Evolutionary conservation across 2,888 invertebrate genomes (phyloP), one percentile per base, ranked within the genome.

Genomic region (Nowickia ferox): DNA sequence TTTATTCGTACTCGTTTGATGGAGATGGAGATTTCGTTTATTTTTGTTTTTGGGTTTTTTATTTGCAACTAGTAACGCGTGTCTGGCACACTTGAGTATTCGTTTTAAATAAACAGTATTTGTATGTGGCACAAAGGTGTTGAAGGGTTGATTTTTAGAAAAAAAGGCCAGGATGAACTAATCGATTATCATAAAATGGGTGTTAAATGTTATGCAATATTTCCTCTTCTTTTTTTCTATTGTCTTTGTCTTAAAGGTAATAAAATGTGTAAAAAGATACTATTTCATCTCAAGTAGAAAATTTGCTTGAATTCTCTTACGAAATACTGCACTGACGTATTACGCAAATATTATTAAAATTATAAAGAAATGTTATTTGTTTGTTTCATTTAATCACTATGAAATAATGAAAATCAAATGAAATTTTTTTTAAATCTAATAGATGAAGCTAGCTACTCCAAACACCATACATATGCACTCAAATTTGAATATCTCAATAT

Each of bases 201-300:
- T 89, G 88, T 90, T 89, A 90, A 83, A 88, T 88, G 88, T 88
- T 89, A 88, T 88, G 88, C 89, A 91, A 91, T 91, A 89, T 90
- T 88, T 88, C 87, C 86, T 87, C 86, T 83, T 87, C 84, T 78
- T 61, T 22, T 74, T 59, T 57, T 38, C n/a, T 86, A 88, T 87
- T 87, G 86, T 87, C 84, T 76, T 17, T 40, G 87, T 22, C 42
- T 65, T 19, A 44, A 42, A 17, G 2, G 38, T n/a, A 65, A 71
- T 51, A 69, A 22, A 44, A 42, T 19, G 10, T 40, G 19, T 30
- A n/a, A 13, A n/a, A n/a, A 9, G 17, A 30, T 48, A 30, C 17
- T 9, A 13, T 30, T 30, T 30, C 30, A 30, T 30, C 0, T 30
- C 10, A 6, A 22, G 13, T 5, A 55, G 22, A 13, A 11, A 10